phyloP scores from a whole-genome alignment of 1,140 invertebrate species.

The Acromyrmex charruanus region DNA sequence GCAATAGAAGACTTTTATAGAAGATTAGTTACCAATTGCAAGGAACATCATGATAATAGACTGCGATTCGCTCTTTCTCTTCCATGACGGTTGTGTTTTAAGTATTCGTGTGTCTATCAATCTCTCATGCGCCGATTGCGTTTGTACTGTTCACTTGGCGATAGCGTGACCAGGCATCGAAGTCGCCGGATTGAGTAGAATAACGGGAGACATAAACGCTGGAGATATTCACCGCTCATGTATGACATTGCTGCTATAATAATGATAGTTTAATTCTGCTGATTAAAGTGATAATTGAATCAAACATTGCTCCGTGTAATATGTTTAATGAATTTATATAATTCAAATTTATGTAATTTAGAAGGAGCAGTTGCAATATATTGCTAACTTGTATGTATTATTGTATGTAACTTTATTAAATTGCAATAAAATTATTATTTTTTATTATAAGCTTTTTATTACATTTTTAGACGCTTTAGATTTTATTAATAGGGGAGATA shows the following conservation, averaged over 20 bases:
- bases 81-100: conserved; percentile 4
- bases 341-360: background rate
- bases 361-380: background rate
- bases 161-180: conserved; percentile 61
- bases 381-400: background rate
- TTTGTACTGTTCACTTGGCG: conserved; percentile 10
- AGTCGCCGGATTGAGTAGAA: conserved; percentile 76
- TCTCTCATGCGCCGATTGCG: conserved; percentile 37
- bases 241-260: conserved; percentile 63
- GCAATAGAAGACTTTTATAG: too few species aligned
- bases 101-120: conserved; percentile 37
- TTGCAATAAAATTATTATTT: background rate
- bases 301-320: background rate
- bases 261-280: conserved; percentile 77
- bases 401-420: background rate
- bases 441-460: background rate
- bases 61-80: background rate
- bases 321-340: background rate
- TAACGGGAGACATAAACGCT: conserved; percentile 82
- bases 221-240: conserved; percentile 52
- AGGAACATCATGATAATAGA: background rate
- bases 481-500: background rate
- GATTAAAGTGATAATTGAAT: conserved; percentile 42
- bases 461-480: background rate
- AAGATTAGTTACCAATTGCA: too few species aligned